These are phyloP conservation scores for Nomada ruficornis DNA, from an alignment of 2,888 invertebrate genomes.

Conservation along the genomic window DNA sequence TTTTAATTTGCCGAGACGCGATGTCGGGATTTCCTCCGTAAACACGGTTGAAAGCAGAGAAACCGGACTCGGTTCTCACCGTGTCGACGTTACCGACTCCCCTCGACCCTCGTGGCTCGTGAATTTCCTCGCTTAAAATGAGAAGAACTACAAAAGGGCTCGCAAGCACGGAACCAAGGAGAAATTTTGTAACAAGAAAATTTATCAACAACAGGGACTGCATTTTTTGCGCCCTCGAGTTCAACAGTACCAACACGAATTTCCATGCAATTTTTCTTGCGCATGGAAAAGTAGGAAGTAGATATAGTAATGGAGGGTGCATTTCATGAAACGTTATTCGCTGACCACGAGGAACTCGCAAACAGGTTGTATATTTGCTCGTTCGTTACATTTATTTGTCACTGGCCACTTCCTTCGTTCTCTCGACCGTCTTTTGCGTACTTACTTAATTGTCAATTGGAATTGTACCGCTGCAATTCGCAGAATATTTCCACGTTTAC, in stretches of 20 bases:
- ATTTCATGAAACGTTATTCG: constrained; percentile 27
- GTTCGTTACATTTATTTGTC: constrained; percentile 39
- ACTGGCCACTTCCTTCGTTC: constrained; percentile 3
- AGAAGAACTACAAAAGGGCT: no score
- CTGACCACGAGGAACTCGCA: constrained; percentile 20
- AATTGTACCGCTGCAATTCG: no score
- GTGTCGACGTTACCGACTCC: no score
- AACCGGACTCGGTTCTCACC: not conserved
- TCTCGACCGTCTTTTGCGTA: no score
- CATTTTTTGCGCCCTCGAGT: not conserved
- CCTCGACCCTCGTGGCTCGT: not conserved
- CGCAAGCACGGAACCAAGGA: not conserved
- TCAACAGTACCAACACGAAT: constrained; percentile 13
- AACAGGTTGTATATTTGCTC: constrained; percentile 40
- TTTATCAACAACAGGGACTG: constrained; percentile 6
- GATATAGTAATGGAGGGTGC: not conserved
- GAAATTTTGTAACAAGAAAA: constrained; percentile 26
- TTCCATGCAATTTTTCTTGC: not conserved
- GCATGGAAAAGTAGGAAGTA: no score
- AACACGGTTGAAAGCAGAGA: not conserved
- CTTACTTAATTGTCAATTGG: no score
- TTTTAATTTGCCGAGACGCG: constrained; percentile 24
- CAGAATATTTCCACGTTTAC: constrained; percentile 10
- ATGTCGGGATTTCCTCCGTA: not conserved
- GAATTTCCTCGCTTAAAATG: not conserved